Evolutionary conservation across 2,113 vertebrate genomes (phyloP).

Genomic region (Hemichromis elongatus): DNA sequence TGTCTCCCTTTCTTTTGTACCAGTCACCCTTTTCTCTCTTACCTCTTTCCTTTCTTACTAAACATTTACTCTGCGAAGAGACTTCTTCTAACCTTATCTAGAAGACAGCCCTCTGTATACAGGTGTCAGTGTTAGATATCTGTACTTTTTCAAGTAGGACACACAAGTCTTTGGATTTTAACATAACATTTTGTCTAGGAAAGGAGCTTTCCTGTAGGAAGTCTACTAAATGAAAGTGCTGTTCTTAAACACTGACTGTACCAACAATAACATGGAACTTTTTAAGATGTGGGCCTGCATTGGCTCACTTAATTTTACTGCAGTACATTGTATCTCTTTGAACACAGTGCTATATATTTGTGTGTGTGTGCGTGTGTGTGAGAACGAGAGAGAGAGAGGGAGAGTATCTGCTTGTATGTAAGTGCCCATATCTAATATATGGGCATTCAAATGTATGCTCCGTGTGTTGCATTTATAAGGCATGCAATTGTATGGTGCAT

Average conservation of each 20-base stretch:
- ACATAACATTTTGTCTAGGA: neutral
- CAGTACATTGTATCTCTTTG: neutral
- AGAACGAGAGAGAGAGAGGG: neutral
- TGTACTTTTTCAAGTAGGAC: constrained; percentile 30
- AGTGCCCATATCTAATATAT: neutral
- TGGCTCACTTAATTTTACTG: constrained; percentile 8
- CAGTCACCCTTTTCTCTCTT: neutral
- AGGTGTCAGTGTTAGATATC: constrained; percentile 19
- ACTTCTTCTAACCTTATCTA: constrained; percentile 27
- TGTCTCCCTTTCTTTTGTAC: constrained; percentile 19
- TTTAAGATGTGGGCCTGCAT: neutral
- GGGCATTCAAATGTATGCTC: neutral
- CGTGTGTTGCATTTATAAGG: neutral
- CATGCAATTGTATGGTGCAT: neutral
- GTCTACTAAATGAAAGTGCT: constrained; percentile 12
- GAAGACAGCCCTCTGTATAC: neutral
- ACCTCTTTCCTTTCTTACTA: neutral
- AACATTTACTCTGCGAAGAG: constrained; percentile 50
- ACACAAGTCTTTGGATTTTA: neutral
- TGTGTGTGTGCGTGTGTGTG: neutral
- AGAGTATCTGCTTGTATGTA: neutral
- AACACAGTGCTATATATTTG: neutral
- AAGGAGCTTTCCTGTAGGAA: constrained; percentile 10
- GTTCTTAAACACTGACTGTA: neutral
- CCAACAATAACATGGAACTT: constrained; percentile 4